Conservation (phyloP, 2,113 vertebrate genomes). For the Triplophysa tibetana region DNA sequence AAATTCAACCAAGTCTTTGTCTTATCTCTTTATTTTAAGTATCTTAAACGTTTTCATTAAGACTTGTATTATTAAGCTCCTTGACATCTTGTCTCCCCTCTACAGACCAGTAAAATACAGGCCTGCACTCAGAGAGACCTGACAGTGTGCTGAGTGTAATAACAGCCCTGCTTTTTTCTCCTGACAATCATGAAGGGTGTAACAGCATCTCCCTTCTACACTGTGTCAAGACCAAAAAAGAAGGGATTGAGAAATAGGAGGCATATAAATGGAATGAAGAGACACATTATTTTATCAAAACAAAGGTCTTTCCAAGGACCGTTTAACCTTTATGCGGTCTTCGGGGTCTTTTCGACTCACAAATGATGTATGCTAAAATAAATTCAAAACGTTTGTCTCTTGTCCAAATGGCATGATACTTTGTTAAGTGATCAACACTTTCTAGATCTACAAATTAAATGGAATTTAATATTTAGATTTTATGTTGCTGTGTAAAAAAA, state of each 20-base stretch:
- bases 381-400: too few species aligned
- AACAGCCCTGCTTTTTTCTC: slow-evolving; percentile 43
- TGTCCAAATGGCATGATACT: too few species aligned
- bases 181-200: slow-evolving; percentile 50
- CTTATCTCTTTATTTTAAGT: neutral
- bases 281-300: neutral
- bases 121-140: slow-evolving; percentile 25
- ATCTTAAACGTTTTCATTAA: slow-evolving; percentile 40
- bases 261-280: neutral
- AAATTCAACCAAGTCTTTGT: too few species aligned
- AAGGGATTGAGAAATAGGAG: slow-evolving; percentile 21
- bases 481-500: too few species aligned
- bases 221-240: neutral
- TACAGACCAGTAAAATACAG: slow-evolving; percentile 38
- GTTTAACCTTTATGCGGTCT: too few species aligned
- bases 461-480: too few species aligned
- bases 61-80: slow-evolving; percentile 1
- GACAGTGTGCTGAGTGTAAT: slow-evolving; percentile 60
- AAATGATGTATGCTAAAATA: too few species aligned
- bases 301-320: too few species aligned
- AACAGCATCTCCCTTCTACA: slow-evolving; percentile 43
- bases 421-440: too few species aligned
- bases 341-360: too few species aligned
- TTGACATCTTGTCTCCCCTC: neutral
- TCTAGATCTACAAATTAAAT: too few species aligned